These are phyloP conservation scores for Sebastes iracundus DNA, from an alignment of 2,797 vertebrate species.

Conservation along the genomic window DNA sequence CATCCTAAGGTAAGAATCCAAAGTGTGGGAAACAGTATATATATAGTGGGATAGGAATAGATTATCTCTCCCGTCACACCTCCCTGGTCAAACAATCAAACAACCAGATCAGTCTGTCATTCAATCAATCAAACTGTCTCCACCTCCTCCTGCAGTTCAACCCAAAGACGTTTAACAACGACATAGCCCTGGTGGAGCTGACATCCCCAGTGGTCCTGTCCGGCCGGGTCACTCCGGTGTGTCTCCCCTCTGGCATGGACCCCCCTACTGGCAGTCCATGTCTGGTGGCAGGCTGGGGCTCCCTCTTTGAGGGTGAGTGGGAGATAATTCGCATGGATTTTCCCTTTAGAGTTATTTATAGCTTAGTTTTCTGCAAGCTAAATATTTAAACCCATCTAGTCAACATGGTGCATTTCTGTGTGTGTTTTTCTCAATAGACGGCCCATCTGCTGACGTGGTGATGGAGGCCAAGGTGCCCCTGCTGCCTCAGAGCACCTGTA, in stretches of 20 bases:
- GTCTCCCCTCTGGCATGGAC: slow-evolving; percentile 87
- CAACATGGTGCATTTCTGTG: neutral
- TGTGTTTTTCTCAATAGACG: slow-evolving; percentile 79
- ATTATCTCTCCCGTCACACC: neutral
- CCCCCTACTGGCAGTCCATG: slow-evolving; percentile 88
- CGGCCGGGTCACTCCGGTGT: slow-evolving; percentile 85
- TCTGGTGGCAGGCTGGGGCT: slow-evolving; percentile 94
- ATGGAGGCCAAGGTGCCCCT: slow-evolving; percentile 94
- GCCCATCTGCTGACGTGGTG: slow-evolving; percentile 89
- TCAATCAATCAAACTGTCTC: neutral
- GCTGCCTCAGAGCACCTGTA: slow-evolving; percentile 89
- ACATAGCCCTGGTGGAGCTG: slow-evolving; percentile 92
- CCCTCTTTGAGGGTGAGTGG: slow-evolving; percentile 91
- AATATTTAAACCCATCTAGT: neutral
- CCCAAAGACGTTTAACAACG: slow-evolving; percentile 92
- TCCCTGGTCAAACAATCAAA: neutral
- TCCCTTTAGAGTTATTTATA: neutral
- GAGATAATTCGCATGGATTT: neutral
- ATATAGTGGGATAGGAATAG: neutral
- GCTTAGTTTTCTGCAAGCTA: neutral
- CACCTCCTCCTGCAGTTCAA: slow-evolving; percentile 85
- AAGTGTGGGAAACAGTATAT: neutral
- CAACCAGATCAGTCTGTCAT: neutral
- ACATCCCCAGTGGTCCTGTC: slow-evolving; percentile 81
- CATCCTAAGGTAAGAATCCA: slow-evolving; percentile 89